These are phyloP conservation scores for Vanessa cardui DNA, from an alignment of 2,888 invertebrate genomes.

Conservation along the genomic window DNA sequence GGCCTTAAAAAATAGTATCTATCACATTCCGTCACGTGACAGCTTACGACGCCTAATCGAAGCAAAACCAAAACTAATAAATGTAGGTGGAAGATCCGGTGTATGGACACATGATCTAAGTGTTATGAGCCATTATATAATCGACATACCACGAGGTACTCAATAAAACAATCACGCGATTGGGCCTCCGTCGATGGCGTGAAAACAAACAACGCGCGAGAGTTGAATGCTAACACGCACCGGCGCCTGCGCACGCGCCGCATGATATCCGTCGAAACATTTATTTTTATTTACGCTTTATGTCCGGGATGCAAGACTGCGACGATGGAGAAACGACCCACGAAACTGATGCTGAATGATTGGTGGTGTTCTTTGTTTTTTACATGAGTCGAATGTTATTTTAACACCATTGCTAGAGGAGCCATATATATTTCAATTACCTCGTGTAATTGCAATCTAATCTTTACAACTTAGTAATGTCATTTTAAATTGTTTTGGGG, in stretches of 20 bases:
- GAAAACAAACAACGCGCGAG: conserved; percentile 70
- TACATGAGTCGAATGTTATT: conserved; percentile 14
- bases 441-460: too few species aligned
- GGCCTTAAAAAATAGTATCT: too few species aligned
- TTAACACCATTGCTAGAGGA: conserved; percentile 8
- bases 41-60: not conserved
- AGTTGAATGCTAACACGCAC: conserved; percentile 69
- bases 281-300: conserved; percentile 71
- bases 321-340: conserved; percentile 46
- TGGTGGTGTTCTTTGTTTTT: conserved; percentile 24
- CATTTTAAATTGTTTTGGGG: conserved; percentile 7
- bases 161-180: conserved; percentile 72
- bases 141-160: conserved; percentile 52
- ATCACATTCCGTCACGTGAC: not conserved
- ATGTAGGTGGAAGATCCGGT: conserved; percentile 17
- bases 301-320: conserved; percentile 53
- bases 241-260: conserved; percentile 67
- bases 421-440: conserved; percentile 14
- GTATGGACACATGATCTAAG: conserved; percentile 26
- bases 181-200: conserved; percentile 53
- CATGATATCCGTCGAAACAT: conserved; percentile 67
- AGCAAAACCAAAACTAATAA: conserved; percentile 22
- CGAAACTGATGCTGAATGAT: conserved; percentile 42
- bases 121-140: conserved; percentile 49
- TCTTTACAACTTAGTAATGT: conserved; percentile 7